These are phyloP conservation scores for Phodopus roborovskii DNA, from an alignment of 2,113 vertebrate genomes.

Conservation along the genomic window DNA sequence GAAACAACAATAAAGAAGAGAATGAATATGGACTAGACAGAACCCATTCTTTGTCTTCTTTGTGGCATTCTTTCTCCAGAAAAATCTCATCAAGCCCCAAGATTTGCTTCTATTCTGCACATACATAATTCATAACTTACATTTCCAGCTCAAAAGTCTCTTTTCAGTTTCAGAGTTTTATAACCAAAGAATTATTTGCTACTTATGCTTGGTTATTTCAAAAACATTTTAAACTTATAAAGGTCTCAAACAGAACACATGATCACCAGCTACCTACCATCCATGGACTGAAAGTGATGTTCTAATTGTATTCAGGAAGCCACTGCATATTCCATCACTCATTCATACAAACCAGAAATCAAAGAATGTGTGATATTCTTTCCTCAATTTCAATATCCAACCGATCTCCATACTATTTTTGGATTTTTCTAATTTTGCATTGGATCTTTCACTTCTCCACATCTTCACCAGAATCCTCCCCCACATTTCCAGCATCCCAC, in stretches of 20 bases:
- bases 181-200: conserved; percentile 26
- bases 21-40: background rate
- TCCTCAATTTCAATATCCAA: background rate
- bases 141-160: conserved; percentile 20
- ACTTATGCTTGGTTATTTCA: background rate
- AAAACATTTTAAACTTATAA: conserved; percentile 3
- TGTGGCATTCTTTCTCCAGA: conserved; percentile 6
- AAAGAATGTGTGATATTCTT: background rate
- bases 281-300: background rate
- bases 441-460: background rate
- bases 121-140: conserved; percentile 42
- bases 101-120: background rate
- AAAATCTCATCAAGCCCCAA: background rate
- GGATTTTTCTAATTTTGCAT: background rate
- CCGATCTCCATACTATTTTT: background rate
- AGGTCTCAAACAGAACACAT: conserved; percentile 36
- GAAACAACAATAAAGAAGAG: background rate
- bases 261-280: background rate
- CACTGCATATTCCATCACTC: background rate
- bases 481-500: background rate
- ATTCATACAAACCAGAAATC: background rate
- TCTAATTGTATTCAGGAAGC: background rate
- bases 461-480: background rate
- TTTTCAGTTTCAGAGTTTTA: conserved; percentile 18
- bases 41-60: background rate